Conservation (phyloP, 2,888 invertebrate genomes). For the Hoplodrina ambigua region DNA sequence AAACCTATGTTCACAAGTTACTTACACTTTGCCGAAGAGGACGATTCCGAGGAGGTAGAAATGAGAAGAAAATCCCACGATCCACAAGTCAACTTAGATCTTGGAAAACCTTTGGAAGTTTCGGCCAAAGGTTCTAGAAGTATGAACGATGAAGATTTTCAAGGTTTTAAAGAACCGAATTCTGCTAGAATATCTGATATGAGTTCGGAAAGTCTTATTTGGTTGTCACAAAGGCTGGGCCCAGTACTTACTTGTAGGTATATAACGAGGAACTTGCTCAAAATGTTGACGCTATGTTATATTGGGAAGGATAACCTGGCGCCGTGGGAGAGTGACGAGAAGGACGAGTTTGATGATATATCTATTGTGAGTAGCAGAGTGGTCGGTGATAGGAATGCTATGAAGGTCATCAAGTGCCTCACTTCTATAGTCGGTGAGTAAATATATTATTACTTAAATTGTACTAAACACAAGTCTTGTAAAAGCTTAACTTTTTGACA, state of each 20-base stretch:
- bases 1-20: conserved; percentile 87
- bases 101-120: conserved; percentile 65
- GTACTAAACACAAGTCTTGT: not conserved
- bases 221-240: conserved; percentile 98
- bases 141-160: conserved; percentile 70
- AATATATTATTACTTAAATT: too few relatives aligned
- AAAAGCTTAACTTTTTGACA: not conserved
- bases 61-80: conserved; percentile 65
- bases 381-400: conserved; percentile 95
- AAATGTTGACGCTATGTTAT: conserved; percentile 98
- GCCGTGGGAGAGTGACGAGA: conserved; percentile 82
- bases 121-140: conserved; percentile 62
- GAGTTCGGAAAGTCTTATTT: conserved; percentile 96
- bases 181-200: conserved; percentile 94
- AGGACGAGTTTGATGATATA: conserved; percentile 90
- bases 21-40: conserved; percentile 85
- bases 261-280: conserved; percentile 96
- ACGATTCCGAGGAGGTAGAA: conserved; percentile 72
- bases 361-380: conserved; percentile 92
- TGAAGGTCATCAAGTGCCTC: conserved; percentile 97
- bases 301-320: conserved; percentile 95
- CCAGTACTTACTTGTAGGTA: conserved; percentile 98
- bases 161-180: conserved; percentile 69
- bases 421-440: conserved; percentile 95
- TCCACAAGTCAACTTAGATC: conserved; percentile 72